Conservation (phyloP, 2,888 invertebrate species). For the Ecdyonurus torrentis region DNA sequence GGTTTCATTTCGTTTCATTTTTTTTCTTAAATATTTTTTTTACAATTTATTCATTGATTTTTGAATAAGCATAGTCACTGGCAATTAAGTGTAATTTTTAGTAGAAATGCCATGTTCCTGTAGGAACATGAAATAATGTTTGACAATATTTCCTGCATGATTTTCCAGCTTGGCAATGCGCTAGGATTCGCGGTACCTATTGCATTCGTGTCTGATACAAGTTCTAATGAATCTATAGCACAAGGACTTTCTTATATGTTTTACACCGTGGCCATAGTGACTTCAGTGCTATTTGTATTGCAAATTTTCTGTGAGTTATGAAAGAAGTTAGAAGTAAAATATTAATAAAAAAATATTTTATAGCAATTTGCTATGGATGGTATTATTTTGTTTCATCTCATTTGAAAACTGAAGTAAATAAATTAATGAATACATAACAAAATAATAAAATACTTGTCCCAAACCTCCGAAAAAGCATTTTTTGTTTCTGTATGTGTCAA, state of each 20-base stretch:
- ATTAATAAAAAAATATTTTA: neutral
- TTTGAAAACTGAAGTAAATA: neutral
- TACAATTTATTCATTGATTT: too few relatives aligned
- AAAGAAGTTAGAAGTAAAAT: neutral
- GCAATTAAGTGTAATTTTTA: too few relatives aligned
- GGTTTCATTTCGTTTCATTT: too few relatives aligned
- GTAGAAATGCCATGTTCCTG: too few relatives aligned
- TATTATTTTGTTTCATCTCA: neutral
- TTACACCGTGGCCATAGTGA: neutral
- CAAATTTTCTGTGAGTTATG: neutral
- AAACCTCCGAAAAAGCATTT: too few relatives aligned
- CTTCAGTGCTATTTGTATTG: neutral
- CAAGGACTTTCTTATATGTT: neutral
- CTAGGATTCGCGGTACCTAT: neutral
- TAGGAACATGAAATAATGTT: too few relatives aligned
- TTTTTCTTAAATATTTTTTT: too few relatives aligned
- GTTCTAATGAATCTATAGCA: neutral
- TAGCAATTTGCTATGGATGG: neutral
- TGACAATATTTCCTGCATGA: too few relatives aligned
- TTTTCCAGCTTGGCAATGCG: neutral
- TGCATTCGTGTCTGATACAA: neutral
- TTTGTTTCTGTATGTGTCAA: too few relatives aligned
- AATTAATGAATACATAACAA: too few relatives aligned
- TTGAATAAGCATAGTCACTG: too few relatives aligned
- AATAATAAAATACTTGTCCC: too few relatives aligned